Evolutionary conservation across 2,888 invertebrate species (phyloP), one percentile per base, ranked within the genome.

Genomic region (Caenorhabditis afra): DNA sequence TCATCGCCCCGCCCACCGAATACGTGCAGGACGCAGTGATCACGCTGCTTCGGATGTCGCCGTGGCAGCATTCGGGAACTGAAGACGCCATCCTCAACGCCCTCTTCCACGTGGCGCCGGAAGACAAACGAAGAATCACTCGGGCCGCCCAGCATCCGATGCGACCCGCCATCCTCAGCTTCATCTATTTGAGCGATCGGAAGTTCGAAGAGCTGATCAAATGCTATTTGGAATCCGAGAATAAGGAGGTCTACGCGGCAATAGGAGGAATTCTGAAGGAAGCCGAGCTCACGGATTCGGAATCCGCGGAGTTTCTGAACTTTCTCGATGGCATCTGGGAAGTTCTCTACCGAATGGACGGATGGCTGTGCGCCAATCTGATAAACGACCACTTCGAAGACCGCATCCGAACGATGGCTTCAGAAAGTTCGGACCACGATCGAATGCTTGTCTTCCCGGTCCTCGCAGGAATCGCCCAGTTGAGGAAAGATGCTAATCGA

Each of bases 381-480:
- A 73, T 86, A n/a, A 44, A 83, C 37, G 82, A 81, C 4, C 77
- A 85, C 53, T 84, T 85, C 41, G 14, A 68, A 12, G 81, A 80
- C 0, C 23, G 55, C 20, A 52, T 87, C 0, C 47, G 5, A 23
- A 23, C 49, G 5, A 77, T 71, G 76, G 65, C 58, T 4, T 29
- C 29, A 7, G 22, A 23, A 18, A 59, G 44, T 14, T 37, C 78
- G 3, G 71, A 76, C 10, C 55, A 74, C 4, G 67, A 78, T 10
- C 41, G 67, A 20, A 67, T 57, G 20, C 45, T 75, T 3, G 71
- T 82, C 2, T 81, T 81, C 52, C 82, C 78, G 35, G 62, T 86
- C 2, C 35, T 86, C n/a, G 52, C 39, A 1, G 74, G 71, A 45
- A 55, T 71, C n/a, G 71, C 62, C 18, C 71, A 71, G 20, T 23